phyloP scores from a whole-genome alignment of 2,797 vertebrate genomes.

The Hydrophis major region DNA sequence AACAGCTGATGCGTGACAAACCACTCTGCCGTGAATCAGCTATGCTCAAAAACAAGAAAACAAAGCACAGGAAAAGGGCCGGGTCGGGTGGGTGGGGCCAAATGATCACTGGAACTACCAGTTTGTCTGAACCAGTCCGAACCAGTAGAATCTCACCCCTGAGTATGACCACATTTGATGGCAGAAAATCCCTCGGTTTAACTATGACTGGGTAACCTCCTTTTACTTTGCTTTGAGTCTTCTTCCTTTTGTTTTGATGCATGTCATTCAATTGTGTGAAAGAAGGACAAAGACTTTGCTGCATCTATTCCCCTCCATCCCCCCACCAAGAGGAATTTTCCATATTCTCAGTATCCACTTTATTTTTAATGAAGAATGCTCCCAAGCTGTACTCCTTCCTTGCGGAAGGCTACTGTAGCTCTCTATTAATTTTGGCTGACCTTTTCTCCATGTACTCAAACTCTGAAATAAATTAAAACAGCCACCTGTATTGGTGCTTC shows the following conservation, averaged over 20 bases:
- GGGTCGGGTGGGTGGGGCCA: no score
- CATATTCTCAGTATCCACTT: background rate
- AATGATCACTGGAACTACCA: no score
- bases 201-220: background rate
- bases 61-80: no score
- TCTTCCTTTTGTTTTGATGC: background rate
- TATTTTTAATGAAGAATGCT: background rate
- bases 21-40: no score
- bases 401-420: background rate
- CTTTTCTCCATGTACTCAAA: slow-evolving; percentile 17
- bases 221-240: background rate
- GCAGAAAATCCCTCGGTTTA: background rate
- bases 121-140: no score
- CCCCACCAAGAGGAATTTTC: background rate
- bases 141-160: no score
- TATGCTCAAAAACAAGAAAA: no score
- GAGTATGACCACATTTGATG: background rate
- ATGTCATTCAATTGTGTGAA: background rate
- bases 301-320: background rate
- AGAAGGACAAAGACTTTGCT: background rate
- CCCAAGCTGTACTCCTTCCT: background rate
- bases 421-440: background rate
- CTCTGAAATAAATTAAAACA: slow-evolving; percentile 14
- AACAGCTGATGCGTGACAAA: no score
- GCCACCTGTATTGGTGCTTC: background rate